Conservation (phyloP, 2,888 invertebrate genomes). For the Cryptocheilus praepositus region DNA sequence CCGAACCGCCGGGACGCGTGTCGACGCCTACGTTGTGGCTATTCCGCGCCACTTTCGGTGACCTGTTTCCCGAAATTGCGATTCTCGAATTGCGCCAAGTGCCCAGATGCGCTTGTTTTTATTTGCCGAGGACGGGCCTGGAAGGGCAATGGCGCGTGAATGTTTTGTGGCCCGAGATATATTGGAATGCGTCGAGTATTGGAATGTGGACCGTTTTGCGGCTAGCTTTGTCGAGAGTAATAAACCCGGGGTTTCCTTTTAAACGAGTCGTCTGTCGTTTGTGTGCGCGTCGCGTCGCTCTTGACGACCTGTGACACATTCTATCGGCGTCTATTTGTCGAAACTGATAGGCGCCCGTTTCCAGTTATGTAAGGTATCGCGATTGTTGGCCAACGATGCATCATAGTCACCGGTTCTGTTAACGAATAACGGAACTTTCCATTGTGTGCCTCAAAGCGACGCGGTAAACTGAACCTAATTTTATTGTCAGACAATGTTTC, state of each 20-base stretch:
- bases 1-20: constrained; percentile 23
- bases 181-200: no score
- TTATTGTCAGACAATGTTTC: no score
- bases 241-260: no score
- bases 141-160: no score
- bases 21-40: constrained; percentile 20
- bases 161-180: no score
- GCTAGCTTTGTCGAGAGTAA: no score
- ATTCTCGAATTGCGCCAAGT: constrained; percentile 3
- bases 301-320: constrained; percentile 31
- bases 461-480: no score
- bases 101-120: constrained; percentile 1
- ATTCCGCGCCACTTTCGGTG: constrained; percentile 4
- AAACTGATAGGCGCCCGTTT: constrained; percentile 29
- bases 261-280: neutral
- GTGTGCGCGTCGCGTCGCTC: neutral
- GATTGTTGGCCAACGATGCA: constrained; percentile 43
- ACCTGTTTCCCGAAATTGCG: constrained; percentile 6
- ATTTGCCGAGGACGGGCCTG: no score
- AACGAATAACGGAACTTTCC: no score
- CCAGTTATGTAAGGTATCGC: constrained; percentile 27
- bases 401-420: constrained; percentile 20
- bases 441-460: no score
- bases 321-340: constrained; percentile 31
- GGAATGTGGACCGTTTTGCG: no score